Evolutionary conservation across 2,888 invertebrate species (phyloP).

Genomic region (Pachliopta kotzebuea): DNA sequence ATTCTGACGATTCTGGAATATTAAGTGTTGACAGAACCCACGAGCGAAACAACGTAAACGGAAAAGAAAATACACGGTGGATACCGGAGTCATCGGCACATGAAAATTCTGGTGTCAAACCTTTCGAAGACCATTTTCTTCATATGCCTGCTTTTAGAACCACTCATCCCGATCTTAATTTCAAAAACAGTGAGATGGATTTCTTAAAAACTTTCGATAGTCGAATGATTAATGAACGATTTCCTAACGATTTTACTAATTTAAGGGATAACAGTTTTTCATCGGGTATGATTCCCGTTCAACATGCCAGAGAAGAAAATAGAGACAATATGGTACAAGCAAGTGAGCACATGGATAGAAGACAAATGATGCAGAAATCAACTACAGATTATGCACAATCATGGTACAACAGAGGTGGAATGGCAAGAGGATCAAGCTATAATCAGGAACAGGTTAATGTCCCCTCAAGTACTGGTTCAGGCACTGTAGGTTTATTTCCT

Average conservation of each 20-base stretch:
- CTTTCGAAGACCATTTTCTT: constrained; percentile 12
- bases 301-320: constrained; percentile 47
- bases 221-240: constrained; percentile 6
- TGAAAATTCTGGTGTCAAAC: constrained; percentile 1
- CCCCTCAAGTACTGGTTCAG: constrained; percentile 25
- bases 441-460: constrained; percentile 6
- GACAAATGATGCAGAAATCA: constrained; percentile 44
- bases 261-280: constrained; percentile 9
- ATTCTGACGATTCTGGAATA: constrained; percentile 1
- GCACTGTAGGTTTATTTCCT: constrained; percentile 64
- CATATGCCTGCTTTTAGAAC: constrained; percentile 1
- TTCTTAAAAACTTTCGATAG: neutral
- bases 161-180: constrained; percentile 5
- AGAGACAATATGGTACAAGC: constrained; percentile 44
- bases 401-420: constrained; percentile 50
- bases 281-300: constrained; percentile 17
- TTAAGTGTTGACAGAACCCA: neutral
- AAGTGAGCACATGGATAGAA: constrained; percentile 41
- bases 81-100: constrained; percentile 10
- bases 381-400: constrained; percentile 41
- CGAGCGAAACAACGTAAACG: neutral
- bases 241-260: constrained; percentile 20
- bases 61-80: constrained; percentile 6
- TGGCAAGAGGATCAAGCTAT: constrained; percentile 47
- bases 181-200: constrained; percentile 1